Percentiles rank a stretch among this genome's conserved stretches.
Evolutionary conservation across 2,888 invertebrate genomes (phyloP).

Genomic region (Sinopyrophorus schimmeli): DNA sequence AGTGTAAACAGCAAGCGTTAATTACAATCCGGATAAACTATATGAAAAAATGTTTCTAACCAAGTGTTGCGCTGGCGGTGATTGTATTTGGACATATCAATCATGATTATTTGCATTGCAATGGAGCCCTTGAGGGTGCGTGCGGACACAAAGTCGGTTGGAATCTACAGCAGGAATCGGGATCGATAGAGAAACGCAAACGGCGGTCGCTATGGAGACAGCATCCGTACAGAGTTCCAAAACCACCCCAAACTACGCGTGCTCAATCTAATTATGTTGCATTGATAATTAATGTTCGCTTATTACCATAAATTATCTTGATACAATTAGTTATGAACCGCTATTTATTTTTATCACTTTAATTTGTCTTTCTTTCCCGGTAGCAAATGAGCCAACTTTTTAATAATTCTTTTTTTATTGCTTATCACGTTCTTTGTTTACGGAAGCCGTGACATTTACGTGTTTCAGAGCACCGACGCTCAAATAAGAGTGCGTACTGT

Average conservation of each 20-base stretch:
- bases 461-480: constrained; percentile 11
- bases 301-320: neutral
- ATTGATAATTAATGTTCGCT: constrained; percentile 18
- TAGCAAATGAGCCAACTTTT: neutral
- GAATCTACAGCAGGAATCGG: constrained; percentile 29
- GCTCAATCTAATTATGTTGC: constrained; percentile 22
- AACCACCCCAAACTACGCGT: constrained; percentile 28
- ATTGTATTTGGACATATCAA: constrained; percentile 6
- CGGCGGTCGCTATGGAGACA: constrained; percentile 40
- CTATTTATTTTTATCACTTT: no score
- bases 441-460: constrained; percentile 5
- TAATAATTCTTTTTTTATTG: constrained; percentile 7
- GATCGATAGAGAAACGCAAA: constrained; percentile 34
- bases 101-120: constrained; percentile 25
- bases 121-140: constrained; percentile 24
- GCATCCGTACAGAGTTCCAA: constrained; percentile 33
- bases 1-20: no score
- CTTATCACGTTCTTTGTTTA: constrained; percentile 9
- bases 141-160: constrained; percentile 24
- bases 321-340: neutral
- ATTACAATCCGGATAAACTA: no score
- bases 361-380: neutral
- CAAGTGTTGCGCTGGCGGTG: constrained; percentile 3
- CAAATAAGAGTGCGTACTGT: constrained; percentile 15
- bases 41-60: no score